These are phyloP conservation scores for Acanthosoma haemorrhoidale DNA, from an alignment of 2,888 invertebrate genomes.

Conservation along the genomic window DNA sequence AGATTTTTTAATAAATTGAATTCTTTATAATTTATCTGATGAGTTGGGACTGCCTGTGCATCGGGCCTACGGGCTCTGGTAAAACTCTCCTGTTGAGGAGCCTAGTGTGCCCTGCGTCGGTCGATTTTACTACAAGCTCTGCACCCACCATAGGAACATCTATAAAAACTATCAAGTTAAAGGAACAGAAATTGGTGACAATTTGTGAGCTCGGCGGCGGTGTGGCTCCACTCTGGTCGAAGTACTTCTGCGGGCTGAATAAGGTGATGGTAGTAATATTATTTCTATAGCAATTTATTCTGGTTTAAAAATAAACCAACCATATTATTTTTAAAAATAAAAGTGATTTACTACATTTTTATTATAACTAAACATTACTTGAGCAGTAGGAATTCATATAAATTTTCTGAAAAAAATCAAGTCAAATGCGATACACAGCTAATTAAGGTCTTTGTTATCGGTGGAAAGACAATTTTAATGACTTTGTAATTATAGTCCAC, in stretches of 20 bases:
- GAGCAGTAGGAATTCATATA: background rate
- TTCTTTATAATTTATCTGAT: background rate
- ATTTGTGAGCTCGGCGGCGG: constrained; percentile 74
- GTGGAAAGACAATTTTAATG: too few relatives aligned
- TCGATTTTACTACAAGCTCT: constrained; percentile 71
- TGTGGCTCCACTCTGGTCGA: constrained; percentile 76
- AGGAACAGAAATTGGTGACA: constrained; percentile 49
- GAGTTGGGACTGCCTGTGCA: constrained; percentile 53
- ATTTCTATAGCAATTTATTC: background rate
- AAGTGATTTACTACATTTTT: background rate
- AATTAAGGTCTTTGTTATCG: too few relatives aligned
- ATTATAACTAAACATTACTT: background rate
- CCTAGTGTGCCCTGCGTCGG: constrained; percentile 60
- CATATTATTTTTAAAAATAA: background rate
- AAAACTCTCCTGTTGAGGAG: constrained; percentile 73
- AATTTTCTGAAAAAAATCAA: background rate
- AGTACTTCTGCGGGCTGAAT: constrained; percentile 59
- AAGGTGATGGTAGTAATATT: constrained; percentile 40
- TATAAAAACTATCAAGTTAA: constrained; percentile 60
- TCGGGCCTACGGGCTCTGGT: constrained; percentile 74
- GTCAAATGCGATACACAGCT: background rate
- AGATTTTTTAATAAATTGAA: too few relatives aligned
- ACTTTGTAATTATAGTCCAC: too few relatives aligned
- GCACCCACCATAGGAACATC: constrained; percentile 77
- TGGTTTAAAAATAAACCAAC: background rate